Base-by-base conservation (phyloP, 2,797 vertebrate species). In the Cirrhinus mrigala region DNA sequence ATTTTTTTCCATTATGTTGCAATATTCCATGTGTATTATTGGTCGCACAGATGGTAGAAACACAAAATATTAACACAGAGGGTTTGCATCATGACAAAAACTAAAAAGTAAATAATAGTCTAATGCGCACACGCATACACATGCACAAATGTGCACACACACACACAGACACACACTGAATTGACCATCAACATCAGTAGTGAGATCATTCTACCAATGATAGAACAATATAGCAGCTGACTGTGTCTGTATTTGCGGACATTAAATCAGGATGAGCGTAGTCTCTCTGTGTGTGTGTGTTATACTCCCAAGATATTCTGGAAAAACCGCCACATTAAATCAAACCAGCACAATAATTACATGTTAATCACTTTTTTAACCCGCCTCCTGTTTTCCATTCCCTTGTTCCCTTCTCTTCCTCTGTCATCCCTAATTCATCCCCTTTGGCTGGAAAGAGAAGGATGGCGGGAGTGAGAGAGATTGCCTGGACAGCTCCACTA, bases 341-440 rank as follows among this genome's bases (percentile, higher is more conserved):
- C 93, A 92, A 90, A 93, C 87, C 88, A 75, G 91, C 92, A 92
- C 92, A 92, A 93, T 91, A 90, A 92, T 92, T 91, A 91, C 74
- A 89, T 90, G 92, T 91, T 94, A 91, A 94, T 93, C 92, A 93
- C 85, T 90, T 90, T 24, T 87, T 93, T 91, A 92, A 92, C 90
- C 90, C 73, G 33, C 88, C 86, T 88, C 89, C 40, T 71, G 54
- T n/a, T 79, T 48, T 77, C 20, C 22, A 46, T 78, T 78, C 71
- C 79, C 73, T 86, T 56, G 48, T 29, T 75, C 74, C 80, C 86
- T 87, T 70, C 74, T 80, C 52, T 68, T 81, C 80, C 89, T 91
- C 89, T 88, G 89, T 91, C 92, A 89, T 90, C 87, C 90, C 90
- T 87, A 92, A 92, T 92, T 93, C 90, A 92, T 92, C 89, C 88